Base-by-base conservation (phyloP, 92 coral and sea anemone genomes). In the Umimayanthus chanpuru region DNA sequence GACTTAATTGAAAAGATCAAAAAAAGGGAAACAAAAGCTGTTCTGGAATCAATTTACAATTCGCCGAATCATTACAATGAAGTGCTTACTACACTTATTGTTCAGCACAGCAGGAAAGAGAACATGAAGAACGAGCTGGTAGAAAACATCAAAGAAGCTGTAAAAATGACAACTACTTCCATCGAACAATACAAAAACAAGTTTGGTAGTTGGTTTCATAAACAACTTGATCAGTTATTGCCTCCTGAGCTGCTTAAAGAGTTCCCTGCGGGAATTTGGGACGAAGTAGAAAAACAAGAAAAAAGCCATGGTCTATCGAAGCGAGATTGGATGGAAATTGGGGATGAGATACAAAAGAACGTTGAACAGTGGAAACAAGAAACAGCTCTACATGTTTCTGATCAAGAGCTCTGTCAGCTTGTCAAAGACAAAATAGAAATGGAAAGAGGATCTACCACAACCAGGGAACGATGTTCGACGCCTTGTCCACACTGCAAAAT, bases 381-480 rank as follows among this genome's bases (percentile, higher is more conserved):
- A n/a, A 26, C 11, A 6, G 4, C 18, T 39, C 58, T 55, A n/a
- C 2, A 41, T 41, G 16, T 77, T 5, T 14, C 56, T 12, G 81
- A 77, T 28, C 56, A 26, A 21, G 81, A 77, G 28, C 81, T 77
- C 41, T 77, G 81, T 40, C 16, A 77, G 6, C 58, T 77, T 77
- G 81, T 77, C 56, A 44, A 0, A 20, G 23, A 47, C 6, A 12
- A 39, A 21, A 44, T 77, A 29, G 81, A 77, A 43, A 23, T 29
- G 47, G 81, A 77, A n/a, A 40, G 81, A 43, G 81, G 81, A 20
- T 32, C 36, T 32, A 32, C 36, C 36, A 32, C 36, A 32, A 32
- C 36, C 36, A 32, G 36, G 2, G 36, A 32, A 32, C 36, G 36
- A 32, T 32, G 36, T 32, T 32, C 36, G 36, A 32, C 36, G 36